Conservation (phyloP, 2,888 invertebrate genomes). For the Lithosia quadra region DNA sequence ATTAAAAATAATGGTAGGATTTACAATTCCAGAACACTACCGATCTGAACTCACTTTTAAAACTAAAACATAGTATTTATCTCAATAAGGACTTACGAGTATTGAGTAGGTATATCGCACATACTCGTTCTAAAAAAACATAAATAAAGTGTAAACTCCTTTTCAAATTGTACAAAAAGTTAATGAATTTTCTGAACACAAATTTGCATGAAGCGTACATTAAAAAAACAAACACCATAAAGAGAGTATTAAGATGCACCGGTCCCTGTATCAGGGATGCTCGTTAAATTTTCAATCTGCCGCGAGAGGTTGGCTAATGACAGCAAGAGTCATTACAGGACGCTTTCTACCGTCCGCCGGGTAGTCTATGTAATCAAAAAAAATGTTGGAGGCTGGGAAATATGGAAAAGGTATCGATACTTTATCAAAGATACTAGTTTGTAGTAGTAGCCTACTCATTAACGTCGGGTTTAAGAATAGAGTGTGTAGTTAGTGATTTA, state of each 20-base stretch:
- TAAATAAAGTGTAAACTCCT: background rate
- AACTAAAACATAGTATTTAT: too few relatives aligned
- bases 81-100: too few relatives aligned
- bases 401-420: slow-evolving; percentile 22
- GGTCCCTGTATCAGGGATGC: slow-evolving; percentile 41
- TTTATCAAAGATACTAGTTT: background rate
- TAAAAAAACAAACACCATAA: slow-evolving; percentile 46
- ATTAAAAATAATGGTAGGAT: too few relatives aligned
- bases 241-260: slow-evolving; percentile 38
- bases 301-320: slow-evolving; percentile 55
- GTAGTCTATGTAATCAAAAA: slow-evolving; percentile 42
- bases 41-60: too few relatives aligned
- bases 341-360: slow-evolving; percentile 29
- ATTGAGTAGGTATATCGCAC: background rate
- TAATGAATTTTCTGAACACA: background rate
- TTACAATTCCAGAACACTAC: too few relatives aligned
- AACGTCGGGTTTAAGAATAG: background rate
- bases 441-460: background rate
- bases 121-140: background rate
- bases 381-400: slow-evolving; percentile 34
- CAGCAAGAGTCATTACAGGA: slow-evolving; percentile 62
- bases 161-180: background rate
- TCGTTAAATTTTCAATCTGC: slow-evolving; percentile 54
- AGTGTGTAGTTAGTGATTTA: background rate
- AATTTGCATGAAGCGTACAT: slow-evolving; percentile 19